Evolutionary conservation across 2,797 vertebrate genomes (phyloP).

Genomic region (Phrynocephalus vlangalii): DNA sequence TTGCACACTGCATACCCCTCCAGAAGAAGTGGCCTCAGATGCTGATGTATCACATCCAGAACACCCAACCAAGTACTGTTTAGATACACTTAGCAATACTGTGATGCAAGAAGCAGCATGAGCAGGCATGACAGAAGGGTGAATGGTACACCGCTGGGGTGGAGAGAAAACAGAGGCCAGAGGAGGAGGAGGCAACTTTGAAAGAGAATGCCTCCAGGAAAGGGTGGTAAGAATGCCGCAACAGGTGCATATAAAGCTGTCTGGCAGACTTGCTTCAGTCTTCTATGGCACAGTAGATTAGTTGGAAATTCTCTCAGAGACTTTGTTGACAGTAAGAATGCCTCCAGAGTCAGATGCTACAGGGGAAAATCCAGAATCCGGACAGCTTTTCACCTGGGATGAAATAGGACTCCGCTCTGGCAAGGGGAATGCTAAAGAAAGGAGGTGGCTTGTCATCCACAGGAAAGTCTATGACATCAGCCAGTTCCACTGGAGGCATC

Average conservation of each 20-base stretch:
- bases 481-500: slow-evolving; percentile 53
- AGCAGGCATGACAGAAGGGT: not conserved
- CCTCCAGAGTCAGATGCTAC: slow-evolving; percentile 15
- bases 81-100: not conserved
- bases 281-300: not conserved
- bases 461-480: slow-evolving; percentile 47
- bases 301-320: no score
- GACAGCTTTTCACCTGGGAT: slow-evolving; percentile 31
- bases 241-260: slow-evolving; percentile 11
- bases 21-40: not conserved
- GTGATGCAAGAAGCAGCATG: not conserved
- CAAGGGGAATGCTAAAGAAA: slow-evolving; percentile 63
- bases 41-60: not conserved
- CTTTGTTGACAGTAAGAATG: not conserved
- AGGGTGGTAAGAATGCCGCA: not conserved
- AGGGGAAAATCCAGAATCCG: not conserved
- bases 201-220: not conserved
- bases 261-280: not conserved
- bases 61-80: not conserved
- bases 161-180: not conserved
- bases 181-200: not conserved
- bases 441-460: slow-evolving; percentile 47
- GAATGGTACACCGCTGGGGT: not conserved
- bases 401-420: slow-evolving; percentile 9
- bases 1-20: not conserved